Base-by-base conservation (phyloP, 2,113 vertebrate genomes). In the Glaucomys volans region DNA sequence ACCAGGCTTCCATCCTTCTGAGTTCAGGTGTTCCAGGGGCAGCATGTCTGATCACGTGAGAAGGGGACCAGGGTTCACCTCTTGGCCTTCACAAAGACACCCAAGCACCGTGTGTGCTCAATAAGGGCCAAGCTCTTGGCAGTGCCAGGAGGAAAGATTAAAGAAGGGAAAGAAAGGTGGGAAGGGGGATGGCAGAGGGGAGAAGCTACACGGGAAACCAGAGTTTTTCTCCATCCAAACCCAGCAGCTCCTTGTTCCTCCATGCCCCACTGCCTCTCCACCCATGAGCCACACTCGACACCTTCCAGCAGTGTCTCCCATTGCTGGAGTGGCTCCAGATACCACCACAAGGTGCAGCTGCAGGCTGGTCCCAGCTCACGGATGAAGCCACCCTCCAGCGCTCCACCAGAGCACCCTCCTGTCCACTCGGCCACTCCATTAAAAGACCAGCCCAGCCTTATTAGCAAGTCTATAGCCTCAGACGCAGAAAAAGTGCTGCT, bases 381-480 rank as follows among this genome's bases (percentile, higher is more conserved):
- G 54, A 80, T 30, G 64, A 66, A 91, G 86, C 96, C 80, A 76
- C 81, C 95, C 90, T 76, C 93, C 96, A 92, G 90, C 90, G 28
- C 81, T 95, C 95, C 11, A 13, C 85, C 80, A 85, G 50, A 88
- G 90, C 85, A 84, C 54, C 89, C 80, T 52, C 57, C 77, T 26
- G n/a, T 30, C 92, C 96, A 95, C 81, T 95, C 54, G 91, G 80
- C 87, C 71, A 93, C 85, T 97, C 94, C 98, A 97, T 98, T 98
- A 98, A 98, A 97, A 93, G 93, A 97, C 91, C 79, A 94, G 98
- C 96, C 95, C 93, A 84, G 95, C 89, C 98, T 98, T 98, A 97
- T 94, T 97, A 97, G 96, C 92, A 97, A 98, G 98, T 98, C 97
- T 97, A 98, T 98, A 98, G 98, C 98, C 96, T 98, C 97, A 94